Evolutionary conservation across 2,797 vertebrate genomes (phyloP), one percentile per base, ranked within the genome.

Genomic region (Micrastur ruficollis): DNA sequence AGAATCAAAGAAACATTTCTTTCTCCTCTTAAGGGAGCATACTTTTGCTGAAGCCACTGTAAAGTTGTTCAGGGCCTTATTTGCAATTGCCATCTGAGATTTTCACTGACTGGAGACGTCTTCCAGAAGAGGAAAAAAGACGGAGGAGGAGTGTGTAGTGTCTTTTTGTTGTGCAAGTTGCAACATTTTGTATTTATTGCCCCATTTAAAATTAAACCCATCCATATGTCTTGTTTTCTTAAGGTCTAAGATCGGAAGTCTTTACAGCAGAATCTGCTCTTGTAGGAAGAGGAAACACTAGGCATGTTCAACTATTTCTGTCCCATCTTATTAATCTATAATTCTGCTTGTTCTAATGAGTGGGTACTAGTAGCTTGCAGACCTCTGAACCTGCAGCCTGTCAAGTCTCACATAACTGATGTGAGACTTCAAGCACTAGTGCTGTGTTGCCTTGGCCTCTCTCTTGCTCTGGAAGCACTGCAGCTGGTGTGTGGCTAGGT

Each of bases 1-100:
- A 93, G 79, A 97, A 92, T 95, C 70, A 94, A 95, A 93, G 78
- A 87, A 84, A 53, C 23, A 23, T 73, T 94, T 90, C 44, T 36
- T 93, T 86, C 36, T 87, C 61, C 55, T 76, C 38, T 90, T 76
- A 66, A 82, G 80, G 53, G 49, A 68, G 13, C 1, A 5, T 75
- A 46, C 16, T 70, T 50, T 34, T 66, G 47, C 16, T 50, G 56
- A 92, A 91, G 63, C 49, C 18, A 10, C 44, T 83, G 38, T 50
- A 44, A 23, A 78, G 23, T 88, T 90, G 20, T 90, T 91, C 31
- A 89, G 36, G 46, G n/a, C 38, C 34, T 50, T 68, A 29, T 79
- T 58, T 93, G n/a, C 72, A 79, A 5, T 90, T 86, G 27, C 8
- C 16, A 17, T 58, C 36, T 90, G 58, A 93, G 31, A 56, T 94